Evolutionary conservation across 1,140 invertebrate genomes (phyloP).

Genomic region (Nasonia longicornis): DNA sequence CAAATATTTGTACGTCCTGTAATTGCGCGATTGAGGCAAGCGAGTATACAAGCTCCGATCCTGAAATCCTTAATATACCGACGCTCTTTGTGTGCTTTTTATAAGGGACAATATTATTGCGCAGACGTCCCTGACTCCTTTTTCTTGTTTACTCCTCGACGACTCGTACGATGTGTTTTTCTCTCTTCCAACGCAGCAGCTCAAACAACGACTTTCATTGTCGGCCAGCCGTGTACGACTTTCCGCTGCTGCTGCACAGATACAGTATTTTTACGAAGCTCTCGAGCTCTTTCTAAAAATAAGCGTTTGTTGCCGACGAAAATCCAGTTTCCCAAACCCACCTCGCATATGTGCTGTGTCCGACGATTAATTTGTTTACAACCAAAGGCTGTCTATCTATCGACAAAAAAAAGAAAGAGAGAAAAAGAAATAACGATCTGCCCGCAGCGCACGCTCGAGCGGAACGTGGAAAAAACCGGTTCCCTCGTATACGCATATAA

Average conservation of each 20-base stretch:
- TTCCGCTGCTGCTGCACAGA: neutral
- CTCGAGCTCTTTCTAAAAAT: neutral
- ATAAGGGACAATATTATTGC: neutral
- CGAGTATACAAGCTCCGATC: no score
- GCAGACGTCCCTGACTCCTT: constrained; percentile 1
- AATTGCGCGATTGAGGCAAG: no score
- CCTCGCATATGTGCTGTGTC: no score
- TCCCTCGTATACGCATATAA: neutral
- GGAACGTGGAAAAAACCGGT: constrained; percentile 21
- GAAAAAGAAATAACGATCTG: neutral
- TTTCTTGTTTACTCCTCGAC: neutral
- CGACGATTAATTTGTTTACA: neutral
- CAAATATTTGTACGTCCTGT: no score
- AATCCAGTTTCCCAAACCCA: no score
- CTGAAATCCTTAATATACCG: neutral
- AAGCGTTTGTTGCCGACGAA: neutral
- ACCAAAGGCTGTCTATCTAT: neutral
- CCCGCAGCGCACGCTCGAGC: neutral
- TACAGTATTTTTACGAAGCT: neutral
- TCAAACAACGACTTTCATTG: neutral
- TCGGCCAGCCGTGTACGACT: neutral
- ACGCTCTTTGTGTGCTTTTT: neutral
- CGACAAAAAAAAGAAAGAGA: neutral
- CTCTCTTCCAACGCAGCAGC: neutral
- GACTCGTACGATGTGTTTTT: neutral